These are phyloP conservation scores for Lucilia cuprina DNA, from an alignment of 1,140 invertebrate species.

Conservation along the genomic window DNA sequence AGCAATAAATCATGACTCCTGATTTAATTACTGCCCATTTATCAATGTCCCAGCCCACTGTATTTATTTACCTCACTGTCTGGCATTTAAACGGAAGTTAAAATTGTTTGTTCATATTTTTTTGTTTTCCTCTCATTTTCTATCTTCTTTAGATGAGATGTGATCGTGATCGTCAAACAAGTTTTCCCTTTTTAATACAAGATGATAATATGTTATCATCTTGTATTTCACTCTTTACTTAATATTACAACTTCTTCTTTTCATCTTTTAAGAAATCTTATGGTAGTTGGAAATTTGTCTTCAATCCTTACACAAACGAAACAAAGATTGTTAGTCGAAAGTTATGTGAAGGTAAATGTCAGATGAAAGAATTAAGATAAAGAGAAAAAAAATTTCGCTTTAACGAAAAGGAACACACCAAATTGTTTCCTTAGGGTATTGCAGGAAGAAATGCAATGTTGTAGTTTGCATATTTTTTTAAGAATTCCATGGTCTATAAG, in stretches of 20 bases:
- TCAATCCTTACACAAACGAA: neutral
- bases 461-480: neutral
- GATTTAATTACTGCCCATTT: too few relatives aligned
- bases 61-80: too few relatives aligned
- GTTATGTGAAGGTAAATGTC: neutral
- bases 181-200: slow-evolving; percentile 2
- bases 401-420: neutral
- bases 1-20: too few relatives aligned
- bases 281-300: neutral
- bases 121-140: neutral
- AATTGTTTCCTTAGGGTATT: neutral
- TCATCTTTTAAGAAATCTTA: too few relatives aligned
- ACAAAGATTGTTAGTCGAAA: neutral
- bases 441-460: too few relatives aligned
- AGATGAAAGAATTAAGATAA: neutral
- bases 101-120: neutral
- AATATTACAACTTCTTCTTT: neutral
- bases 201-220: slow-evolving; percentile 19
- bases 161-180: neutral
- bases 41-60: too few relatives aligned
- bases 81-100: slow-evolving; percentile 4
- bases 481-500: slow-evolving; percentile 9
- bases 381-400: neutral
- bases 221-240: neutral
- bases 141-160: too few relatives aligned